Evolutionary conservation across 2,113 vertebrate species (phyloP).

Genomic region (Anolis carolinensis): DNA sequence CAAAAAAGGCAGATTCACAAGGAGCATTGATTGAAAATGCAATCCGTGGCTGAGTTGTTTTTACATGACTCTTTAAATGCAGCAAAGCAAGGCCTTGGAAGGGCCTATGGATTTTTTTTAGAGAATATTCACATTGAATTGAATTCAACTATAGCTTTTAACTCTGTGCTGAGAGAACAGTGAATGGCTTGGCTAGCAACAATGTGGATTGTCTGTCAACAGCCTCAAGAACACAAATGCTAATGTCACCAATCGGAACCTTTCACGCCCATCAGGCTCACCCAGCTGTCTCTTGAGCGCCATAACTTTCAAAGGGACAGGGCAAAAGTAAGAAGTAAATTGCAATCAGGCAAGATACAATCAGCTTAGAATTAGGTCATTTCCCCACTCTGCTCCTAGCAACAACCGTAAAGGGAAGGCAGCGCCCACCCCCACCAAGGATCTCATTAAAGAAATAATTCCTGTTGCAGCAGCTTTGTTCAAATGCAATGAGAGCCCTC

Average conservation of each 20-base stretch:
- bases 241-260: constrained; percentile 12
- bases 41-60: too few relatives aligned
- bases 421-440: not conserved
- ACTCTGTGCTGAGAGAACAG: constrained; percentile 9
- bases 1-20: rapidly evolving
- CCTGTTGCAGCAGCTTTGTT: not conserved
- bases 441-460: constrained; percentile 8
- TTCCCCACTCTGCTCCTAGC: not conserved
- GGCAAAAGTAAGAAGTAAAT: not conserved
- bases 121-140: not conserved
- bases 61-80: not conserved
- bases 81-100: not conserved
- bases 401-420: not conserved
- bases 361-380: constrained; percentile 5
- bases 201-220: constrained; percentile 25
- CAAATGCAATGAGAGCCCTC: not conserved
- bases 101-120: not conserved
- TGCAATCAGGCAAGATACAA: constrained; percentile 18
- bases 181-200: constrained; percentile 34
- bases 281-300: constrained; percentile 6
- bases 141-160: constrained; percentile 14
- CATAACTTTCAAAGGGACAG: not conserved
- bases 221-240: constrained; percentile 13
- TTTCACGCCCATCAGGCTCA: not conserved
- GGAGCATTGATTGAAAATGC: too few relatives aligned